Base-by-base conservation (phyloP, 1,140 invertebrate species). In the Phocides pigmalion region DNA sequence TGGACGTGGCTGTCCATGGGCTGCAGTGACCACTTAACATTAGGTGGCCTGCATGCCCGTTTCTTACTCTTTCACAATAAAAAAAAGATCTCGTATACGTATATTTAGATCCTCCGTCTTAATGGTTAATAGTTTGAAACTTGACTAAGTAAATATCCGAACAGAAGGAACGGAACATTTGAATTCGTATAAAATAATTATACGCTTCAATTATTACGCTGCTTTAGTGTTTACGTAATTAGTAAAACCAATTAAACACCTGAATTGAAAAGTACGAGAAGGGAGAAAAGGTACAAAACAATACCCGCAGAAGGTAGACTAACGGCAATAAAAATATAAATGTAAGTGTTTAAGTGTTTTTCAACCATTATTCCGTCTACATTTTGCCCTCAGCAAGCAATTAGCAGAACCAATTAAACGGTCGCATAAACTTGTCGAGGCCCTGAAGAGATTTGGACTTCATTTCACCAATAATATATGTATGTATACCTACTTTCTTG, bases 321-420 rank as follows among this genome's bases (percentile, higher is more conserved):
- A 4, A 28, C 22, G 8, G 44, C 39, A 58, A 44, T 44, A 25
- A 58, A 56, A 41, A 35, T 41, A 56, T 41, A 16, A 19, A 42
- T 14, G 19, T 14, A 41, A 54, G 37, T 41, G 25, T 56, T 56
- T 56, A 54, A 54, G 12, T 14, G 51, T 50, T 12, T 22, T 47
- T 50, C 46, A 19, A 4, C 12, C 8, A 25, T 54, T 54, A 54
- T 41, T 19, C 46, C 32, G 47, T 50, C 35, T 25, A 61, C 28
- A 61, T 53, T 61, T 66, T 61, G 47, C 35, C 41, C 39, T 28
- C 28, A 39, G 64, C 19, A 41, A 62, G 19, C 68, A 70, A 70
- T 70, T 70, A 70, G 61, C 32, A 53, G 46, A 66, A 66, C 68
- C 68, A 70, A 70, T 70, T 70, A 70, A 66, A 47, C 28, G 50